These are phyloP conservation scores for Euphydryas editha DNA, from an alignment of 2,888 invertebrate genomes.

Conservation along the genomic window DNA sequence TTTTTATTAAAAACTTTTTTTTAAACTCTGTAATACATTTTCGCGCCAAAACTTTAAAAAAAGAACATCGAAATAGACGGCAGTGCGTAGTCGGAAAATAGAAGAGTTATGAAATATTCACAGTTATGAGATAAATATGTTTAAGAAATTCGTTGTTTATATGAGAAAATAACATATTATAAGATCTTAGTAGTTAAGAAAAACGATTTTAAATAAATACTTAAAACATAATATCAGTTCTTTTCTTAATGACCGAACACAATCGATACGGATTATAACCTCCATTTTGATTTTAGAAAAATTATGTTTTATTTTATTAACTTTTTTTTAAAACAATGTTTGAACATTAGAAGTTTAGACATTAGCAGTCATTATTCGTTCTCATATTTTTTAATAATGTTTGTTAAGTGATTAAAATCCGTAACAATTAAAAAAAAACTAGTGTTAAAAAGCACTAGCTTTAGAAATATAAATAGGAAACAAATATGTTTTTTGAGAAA, in stretches of 20 bases:
- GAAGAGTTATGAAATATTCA: slow-evolving; percentile 11
- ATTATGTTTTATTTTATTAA: background rate
- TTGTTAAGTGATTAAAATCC: slow-evolving; percentile 5
- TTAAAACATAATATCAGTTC: slow-evolving; percentile 27
- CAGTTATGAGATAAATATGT: slow-evolving; percentile 13
- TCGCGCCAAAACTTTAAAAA: background rate
- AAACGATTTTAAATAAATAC: slow-evolving; percentile 10
- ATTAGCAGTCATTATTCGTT: background rate
- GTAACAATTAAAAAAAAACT: background rate
- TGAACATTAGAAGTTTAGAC: too few relatives aligned
- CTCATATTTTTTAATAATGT: background rate
- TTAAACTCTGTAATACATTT: background rate
- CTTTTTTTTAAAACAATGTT: too few relatives aligned
- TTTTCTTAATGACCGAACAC: slow-evolving; percentile 11
- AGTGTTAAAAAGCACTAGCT: slow-evolving; percentile 8
- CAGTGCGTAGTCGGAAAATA: slow-evolving; percentile 12
- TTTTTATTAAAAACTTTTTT: slow-evolving; percentile 10
- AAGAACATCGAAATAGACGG: background rate
- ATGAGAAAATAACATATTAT: slow-evolving; percentile 8
- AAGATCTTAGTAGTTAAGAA: slow-evolving; percentile 16
- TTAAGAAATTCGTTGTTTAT: slow-evolving; percentile 26
- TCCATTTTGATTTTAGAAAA: background rate
- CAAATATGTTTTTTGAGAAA: background rate
- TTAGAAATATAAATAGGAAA: slow-evolving; percentile 7
- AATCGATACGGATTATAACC: slow-evolving; percentile 8